Evolutionary conservation across 2,888 invertebrate species (phyloP).

Genomic region (Volucella inanis): DNA sequence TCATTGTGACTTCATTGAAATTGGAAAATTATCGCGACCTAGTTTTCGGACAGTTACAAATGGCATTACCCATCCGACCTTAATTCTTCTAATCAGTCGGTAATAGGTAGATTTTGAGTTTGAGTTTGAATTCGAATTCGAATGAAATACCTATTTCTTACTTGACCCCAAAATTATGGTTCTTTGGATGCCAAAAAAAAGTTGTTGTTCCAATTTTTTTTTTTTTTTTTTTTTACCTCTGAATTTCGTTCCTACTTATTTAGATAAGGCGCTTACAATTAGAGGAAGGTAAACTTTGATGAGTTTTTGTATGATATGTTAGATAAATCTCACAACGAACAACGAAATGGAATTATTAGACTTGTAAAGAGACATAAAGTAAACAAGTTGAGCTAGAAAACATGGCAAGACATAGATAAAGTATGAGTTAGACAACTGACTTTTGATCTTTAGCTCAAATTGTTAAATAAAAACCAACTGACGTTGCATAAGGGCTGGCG

Average conservation of each 20-base stretch:
- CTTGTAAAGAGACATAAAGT: slow-evolving; percentile 13
- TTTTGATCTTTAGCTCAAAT: slow-evolving; percentile 11
- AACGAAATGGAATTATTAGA: slow-evolving; percentile 17
- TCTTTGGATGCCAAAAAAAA: slow-evolving; percentile 30
- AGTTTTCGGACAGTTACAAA: slow-evolving; percentile 29
- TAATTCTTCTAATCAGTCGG: slow-evolving; percentile 21
- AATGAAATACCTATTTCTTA: too few species aligned
- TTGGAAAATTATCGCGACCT: slow-evolving; percentile 30
- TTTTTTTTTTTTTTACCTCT: slow-evolving; percentile 9
- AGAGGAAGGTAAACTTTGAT: slow-evolving; percentile 15
- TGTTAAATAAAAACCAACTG: not conserved
- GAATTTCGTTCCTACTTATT: not conserved
- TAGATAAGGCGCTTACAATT: slow-evolving; percentile 47
- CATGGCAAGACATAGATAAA: slow-evolving; percentile 30
- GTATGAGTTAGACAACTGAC: not conserved
- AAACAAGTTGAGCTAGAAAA: slow-evolving; percentile 26
- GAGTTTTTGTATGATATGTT: slow-evolving; percentile 9
- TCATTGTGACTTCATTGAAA: slow-evolving; percentile 29
- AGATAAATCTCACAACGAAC: slow-evolving; percentile 40
- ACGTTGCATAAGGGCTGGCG: slow-evolving; percentile 10
- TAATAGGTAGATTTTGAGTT: not conserved
- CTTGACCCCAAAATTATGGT: too few species aligned
- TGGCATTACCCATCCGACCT: slow-evolving; percentile 25
- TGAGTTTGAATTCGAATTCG: not conserved
- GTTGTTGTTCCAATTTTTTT: slow-evolving; percentile 41